These are phyloP conservation scores for Beroe forskalii DNA, from an alignment of 37 sponge, comb jelly and placozoan species.

Conservation along the genomic window DNA sequence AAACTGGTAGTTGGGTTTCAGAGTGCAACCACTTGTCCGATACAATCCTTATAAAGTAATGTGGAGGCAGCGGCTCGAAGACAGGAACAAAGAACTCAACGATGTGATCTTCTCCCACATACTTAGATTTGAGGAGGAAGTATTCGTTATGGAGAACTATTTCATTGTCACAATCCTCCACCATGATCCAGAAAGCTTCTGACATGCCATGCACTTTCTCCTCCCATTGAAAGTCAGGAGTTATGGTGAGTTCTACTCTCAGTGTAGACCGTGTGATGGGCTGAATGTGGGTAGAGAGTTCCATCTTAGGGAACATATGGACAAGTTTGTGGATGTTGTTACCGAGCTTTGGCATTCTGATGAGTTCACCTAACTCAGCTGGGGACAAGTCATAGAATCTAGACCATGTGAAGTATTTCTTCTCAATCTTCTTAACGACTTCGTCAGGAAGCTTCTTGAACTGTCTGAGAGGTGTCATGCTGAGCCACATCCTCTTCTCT, in stretches of 20 bases:
- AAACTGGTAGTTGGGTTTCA: constrained; percentile 92
- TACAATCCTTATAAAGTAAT: constrained; percentile 92
- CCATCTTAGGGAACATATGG: constrained; percentile 95
- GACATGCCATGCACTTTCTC: constrained; percentile 94
- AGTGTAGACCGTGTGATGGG: constrained; percentile 96
- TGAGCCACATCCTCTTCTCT: constrained; percentile 97
- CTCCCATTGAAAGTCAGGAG: constrained; percentile 99
- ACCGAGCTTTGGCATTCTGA: constrained; percentile 96
- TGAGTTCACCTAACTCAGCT: constrained; percentile 95
- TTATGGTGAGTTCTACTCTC: constrained; percentile 94
- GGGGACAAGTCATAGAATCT: constrained; percentile 88
- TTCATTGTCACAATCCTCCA: constrained; percentile 98
- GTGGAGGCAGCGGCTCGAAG: constrained; percentile 99
- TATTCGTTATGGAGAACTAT: constrained; percentile 91
- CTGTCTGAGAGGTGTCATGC: constrained; percentile 98
- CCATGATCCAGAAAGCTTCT: constrained; percentile 95
- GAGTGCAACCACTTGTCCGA: constrained; percentile 81
- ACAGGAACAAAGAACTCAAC: constrained; percentile 95
- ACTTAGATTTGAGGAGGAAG: constrained; percentile 95
- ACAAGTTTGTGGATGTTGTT: constrained; percentile 95
- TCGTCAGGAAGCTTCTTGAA: constrained; percentile 96
- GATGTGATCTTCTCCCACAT: constrained; percentile 84
- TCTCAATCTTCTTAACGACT: constrained; percentile 92
- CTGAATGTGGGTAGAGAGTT: constrained; percentile 93
- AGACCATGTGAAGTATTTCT: constrained; percentile 97